phyloP scores from a whole-genome alignment of 1,140 invertebrate genomes.

The Zaprionus camerounensis region DNA sequence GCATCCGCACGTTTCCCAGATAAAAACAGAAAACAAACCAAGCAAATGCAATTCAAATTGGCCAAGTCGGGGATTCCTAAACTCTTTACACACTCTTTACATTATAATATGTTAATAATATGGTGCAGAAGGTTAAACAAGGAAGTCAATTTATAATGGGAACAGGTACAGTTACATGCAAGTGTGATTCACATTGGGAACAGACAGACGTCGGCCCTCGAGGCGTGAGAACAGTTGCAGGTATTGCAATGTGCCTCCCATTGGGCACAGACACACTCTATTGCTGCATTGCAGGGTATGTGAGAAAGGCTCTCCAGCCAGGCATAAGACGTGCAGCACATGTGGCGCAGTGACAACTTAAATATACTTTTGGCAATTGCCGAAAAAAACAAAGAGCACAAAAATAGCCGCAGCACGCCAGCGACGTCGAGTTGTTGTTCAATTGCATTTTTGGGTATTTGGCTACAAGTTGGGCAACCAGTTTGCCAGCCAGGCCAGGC shows the following conservation, averaged over 20 bases:
- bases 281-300: background rate
- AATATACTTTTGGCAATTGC: slow-evolving; percentile 33
- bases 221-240: background rate
- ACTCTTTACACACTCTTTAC: slow-evolving; percentile 10
- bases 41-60: slow-evolving; percentile 1
- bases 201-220: no score
- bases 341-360: slow-evolving; percentile 33
- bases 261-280: background rate
- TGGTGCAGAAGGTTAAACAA: background rate
- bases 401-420: slow-evolving; percentile 2
- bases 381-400: slow-evolving; percentile 23
- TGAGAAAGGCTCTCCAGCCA: background rate
- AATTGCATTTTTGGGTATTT: slow-evolving; percentile 39
- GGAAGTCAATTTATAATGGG: background rate
- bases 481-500: slow-evolving; percentile 30
- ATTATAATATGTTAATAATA: background rate
- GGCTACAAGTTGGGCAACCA: slow-evolving; percentile 41
- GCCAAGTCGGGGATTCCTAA: slow-evolving; percentile 4
- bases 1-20: slow-evolving; percentile 41
- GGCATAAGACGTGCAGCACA: no score
- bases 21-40: slow-evolving; percentile 22
- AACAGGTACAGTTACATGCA: background rate
- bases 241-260: background rate
- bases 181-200: background rate
- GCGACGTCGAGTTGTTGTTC: slow-evolving; percentile 6